phyloP scores from a whole-genome alignment of 2,888 invertebrate species.

The Stegophylla sp. region DNA sequence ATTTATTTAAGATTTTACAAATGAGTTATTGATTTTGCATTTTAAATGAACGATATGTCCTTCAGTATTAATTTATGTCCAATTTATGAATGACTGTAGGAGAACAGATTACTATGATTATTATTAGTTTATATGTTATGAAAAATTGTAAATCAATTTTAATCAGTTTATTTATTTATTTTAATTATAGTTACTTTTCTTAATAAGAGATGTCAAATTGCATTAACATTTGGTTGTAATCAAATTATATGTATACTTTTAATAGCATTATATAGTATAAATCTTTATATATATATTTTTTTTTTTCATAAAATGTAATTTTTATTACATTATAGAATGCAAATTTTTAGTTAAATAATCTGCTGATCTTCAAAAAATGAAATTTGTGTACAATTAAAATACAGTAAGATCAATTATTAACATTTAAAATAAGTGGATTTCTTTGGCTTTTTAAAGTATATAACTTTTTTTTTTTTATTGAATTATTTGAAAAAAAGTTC shows the following conservation, averaged over 20 bases:
- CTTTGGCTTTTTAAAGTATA: slow-evolving; percentile 19
- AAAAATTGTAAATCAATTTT: slow-evolving; percentile 5
- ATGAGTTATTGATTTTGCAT: background rate
- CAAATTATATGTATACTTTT: background rate
- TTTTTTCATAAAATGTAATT: background rate
- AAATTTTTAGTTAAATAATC: slow-evolving; percentile 1
- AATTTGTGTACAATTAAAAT: slow-evolving; percentile 4
- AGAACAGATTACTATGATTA: slow-evolving; percentile 24
- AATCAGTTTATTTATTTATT: slow-evolving; percentile 9
- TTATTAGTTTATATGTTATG: slow-evolving; percentile 7
- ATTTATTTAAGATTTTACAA: background rate
- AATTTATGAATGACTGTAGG: slow-evolving; percentile 28
- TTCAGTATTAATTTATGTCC: slow-evolving; percentile 21
- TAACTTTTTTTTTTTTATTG: background rate
- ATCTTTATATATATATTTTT: background rate
- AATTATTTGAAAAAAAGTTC: background rate
- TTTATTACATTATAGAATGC: background rate
- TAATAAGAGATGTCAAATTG: background rate
- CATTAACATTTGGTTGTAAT: slow-evolving; percentile 2
- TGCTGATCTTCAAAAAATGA: background rate
- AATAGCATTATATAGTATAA: background rate
- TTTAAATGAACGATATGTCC: background rate
- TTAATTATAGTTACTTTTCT: background rate
- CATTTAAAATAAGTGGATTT: slow-evolving; percentile 3
- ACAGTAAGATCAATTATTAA: background rate